These are phyloP conservation scores for Caranx melampygus DNA, from an alignment of 2,113 vertebrate species.

Conservation along the genomic window DNA sequence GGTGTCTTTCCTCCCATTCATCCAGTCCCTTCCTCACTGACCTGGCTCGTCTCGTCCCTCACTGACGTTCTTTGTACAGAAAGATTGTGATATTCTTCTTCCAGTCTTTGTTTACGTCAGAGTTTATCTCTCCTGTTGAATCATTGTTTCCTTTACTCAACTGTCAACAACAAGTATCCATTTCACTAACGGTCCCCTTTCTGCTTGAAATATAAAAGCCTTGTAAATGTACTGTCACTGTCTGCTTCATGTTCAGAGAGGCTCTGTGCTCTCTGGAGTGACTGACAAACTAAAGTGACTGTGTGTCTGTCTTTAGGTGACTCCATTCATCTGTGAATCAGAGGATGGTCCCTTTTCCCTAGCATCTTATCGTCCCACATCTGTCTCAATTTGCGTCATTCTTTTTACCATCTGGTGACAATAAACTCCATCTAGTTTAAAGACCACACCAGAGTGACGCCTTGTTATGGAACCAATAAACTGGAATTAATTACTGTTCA, in stretches of 20 bases:
- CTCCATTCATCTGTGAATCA: background rate
- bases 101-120: background rate
- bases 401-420: background rate
- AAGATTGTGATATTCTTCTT: background rate
- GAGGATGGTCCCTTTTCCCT: background rate
- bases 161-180: background rate
- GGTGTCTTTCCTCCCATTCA: too few relatives aligned
- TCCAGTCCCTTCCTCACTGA: background rate
- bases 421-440: background rate
- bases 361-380: background rate
- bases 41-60: background rate
- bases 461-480: background rate
- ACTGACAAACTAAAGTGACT: background rate
- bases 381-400: background rate
- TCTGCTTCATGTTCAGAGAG: background rate
- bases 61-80: background rate
- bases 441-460: background rate
- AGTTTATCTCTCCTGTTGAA: background rate
- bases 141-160: background rate
- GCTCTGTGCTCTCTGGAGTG: background rate
- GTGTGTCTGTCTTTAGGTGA: background rate
- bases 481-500: too few relatives aligned
- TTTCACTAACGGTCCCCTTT: background rate
- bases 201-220: background rate
- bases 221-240: slow-evolving; percentile 7